Base-by-base conservation (phyloP, 2,888 invertebrate genomes). In the Lampropteryx suffumata region DNA sequence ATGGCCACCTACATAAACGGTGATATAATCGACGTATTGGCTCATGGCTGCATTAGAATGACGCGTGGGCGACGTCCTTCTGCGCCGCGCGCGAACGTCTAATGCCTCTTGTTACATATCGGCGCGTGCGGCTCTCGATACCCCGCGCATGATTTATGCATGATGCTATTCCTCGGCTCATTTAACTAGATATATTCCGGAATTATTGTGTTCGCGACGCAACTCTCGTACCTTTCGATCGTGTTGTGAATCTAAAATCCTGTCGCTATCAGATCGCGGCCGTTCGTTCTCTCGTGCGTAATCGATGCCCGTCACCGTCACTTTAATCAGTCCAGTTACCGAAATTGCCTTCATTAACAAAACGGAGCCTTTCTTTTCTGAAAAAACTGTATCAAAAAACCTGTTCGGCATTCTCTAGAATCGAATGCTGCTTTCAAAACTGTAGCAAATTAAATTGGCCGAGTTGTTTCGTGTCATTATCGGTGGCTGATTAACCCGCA, bases 1-100 rank as follows among this genome's bases (percentile, higher is more conserved):
- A 88, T 79, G 87, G 88, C 85, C 84, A 83, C 88, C 87, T 87
- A 88, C 88, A 82, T 82, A 76, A 78, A 73, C 79, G 83, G 82
- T 86, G 87, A 87, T 86, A 86, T 86, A 88, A 87, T 83, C 83
- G 73, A 60, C 61, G 73, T 76, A 76, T 80, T 80, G 79, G 79
- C 74, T 82, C 80, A 82, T 72, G 74, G 76, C 68, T 74, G 79
- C 64, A 71, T 71, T 71, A 65, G 65, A 67, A 64, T 64, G 61
- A 64, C 53, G 80, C 76, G 88, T 86, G 82, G 87, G 87, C 71
- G 76, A 73, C 76, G 87, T 85, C 84, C 84, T 86, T 84, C 83
- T 76, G 70, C 71, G 61, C 49, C 69, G 74, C 71, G 68, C 71
- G 71, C 73, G 21, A 21, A 70, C 75, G 68, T 67, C 71, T 73